phyloP scores from a whole-genome alignment of 2,113 vertebrate genomes.

The Phyllopteryx taeniolatus region DNA sequence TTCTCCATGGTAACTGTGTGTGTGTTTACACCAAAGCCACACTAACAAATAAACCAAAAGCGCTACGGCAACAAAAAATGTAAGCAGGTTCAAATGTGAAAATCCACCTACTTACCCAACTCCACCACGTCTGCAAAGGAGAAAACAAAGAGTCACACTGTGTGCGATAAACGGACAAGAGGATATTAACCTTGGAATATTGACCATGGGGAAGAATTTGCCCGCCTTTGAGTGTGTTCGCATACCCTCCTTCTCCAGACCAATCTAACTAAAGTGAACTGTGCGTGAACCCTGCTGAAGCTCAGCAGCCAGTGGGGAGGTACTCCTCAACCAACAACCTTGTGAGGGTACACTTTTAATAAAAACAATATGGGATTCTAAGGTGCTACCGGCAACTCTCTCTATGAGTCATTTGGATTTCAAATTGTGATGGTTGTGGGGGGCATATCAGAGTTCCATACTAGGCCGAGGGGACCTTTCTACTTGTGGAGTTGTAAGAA shows the following conservation, averaged over 20 bases:
- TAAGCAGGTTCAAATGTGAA: slow-evolving; percentile 26
- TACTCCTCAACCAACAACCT: slow-evolving; percentile 23
- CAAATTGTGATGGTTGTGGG: neutral
- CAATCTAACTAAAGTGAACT: slow-evolving; percentile 60
- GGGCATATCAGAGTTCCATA: neutral
- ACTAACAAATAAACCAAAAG: neutral
- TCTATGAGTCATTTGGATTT: neutral
- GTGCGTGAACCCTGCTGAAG: slow-evolving; percentile 48
- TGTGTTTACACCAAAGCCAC: slow-evolving; percentile 10
- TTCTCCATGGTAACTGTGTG: slow-evolving; percentile 39
- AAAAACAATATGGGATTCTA: slow-evolving; percentile 18
- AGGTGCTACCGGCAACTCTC: neutral
- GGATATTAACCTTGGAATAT: slow-evolving; percentile 61
- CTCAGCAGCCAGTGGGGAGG: slow-evolving; percentile 41
- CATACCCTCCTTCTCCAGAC: slow-evolving; percentile 42
- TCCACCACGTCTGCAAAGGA: slow-evolving; percentile 61
- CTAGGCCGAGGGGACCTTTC: neutral
- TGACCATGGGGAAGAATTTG: slow-evolving; percentile 62
- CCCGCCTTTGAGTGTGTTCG: slow-evolving; percentile 43
- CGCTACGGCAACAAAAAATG: neutral
- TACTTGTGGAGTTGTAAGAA: neutral
- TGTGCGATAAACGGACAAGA: slow-evolving; percentile 48
- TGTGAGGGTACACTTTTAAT: slow-evolving; percentile 38
- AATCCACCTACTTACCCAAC: slow-evolving; percentile 60
- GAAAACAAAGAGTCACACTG: slow-evolving; percentile 50